These are phyloP conservation scores for Brachyalestes nurse DNA, from an alignment of 2,797 vertebrate species.

Conservation along the genomic window DNA sequence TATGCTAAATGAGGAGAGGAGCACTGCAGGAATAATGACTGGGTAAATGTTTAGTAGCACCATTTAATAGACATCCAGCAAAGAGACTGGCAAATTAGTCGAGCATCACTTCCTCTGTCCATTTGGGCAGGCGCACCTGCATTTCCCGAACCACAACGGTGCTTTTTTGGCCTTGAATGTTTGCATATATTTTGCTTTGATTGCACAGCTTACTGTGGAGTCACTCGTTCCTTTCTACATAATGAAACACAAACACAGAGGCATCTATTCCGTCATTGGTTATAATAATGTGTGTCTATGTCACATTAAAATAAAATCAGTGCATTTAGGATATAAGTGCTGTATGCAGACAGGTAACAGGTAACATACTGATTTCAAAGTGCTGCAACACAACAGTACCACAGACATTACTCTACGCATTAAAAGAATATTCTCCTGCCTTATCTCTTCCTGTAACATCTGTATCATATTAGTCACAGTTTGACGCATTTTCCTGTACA, in stretches of 20 bases:
- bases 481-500: too few relatives aligned
- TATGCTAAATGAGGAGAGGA: constrained; percentile 50
- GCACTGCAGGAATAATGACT: constrained; percentile 53
- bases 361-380: not conserved
- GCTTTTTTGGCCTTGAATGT: not conserved
- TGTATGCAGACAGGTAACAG: not conserved
- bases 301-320: too few relatives aligned
- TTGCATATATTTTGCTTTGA: not conserved
- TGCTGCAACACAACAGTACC: not conserved
- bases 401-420: too few relatives aligned
- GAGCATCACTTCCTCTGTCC: constrained; percentile 42
- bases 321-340: not conserved
- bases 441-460: too few relatives aligned
- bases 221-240: not conserved
- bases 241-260: not conserved
- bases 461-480: too few relatives aligned
- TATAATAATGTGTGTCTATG: not conserved
- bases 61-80: constrained; percentile 49
- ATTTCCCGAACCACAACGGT: not conserved
- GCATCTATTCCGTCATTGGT: not conserved
- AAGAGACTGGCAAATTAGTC: constrained; percentile 43
- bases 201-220: too few relatives aligned
- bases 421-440: not conserved
- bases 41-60: constrained; percentile 52
- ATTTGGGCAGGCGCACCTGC: constrained; percentile 8